Conservation (phyloP, 2,113 vertebrate species). For the Microtus pennsylvanicus region DNA sequence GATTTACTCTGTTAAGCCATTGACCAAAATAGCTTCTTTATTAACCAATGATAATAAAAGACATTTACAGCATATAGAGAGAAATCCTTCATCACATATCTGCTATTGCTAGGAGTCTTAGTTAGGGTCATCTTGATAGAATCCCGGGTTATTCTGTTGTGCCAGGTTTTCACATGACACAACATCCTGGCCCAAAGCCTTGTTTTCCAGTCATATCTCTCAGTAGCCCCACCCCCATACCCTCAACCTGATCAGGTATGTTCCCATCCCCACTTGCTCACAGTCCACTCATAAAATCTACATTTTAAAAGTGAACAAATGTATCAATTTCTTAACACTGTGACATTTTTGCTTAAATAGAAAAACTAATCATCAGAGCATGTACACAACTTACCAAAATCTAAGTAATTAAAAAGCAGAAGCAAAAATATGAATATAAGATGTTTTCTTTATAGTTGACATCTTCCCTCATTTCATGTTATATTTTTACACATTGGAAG, state of each 20-base stretch:
- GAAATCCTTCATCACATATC: neutral
- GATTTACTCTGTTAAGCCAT: no score
- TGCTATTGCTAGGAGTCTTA: neutral
- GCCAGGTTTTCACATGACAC: neutral
- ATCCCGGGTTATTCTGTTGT: neutral
- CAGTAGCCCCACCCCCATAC: no score
- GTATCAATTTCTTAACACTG: neutral
- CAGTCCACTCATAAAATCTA: neutral
- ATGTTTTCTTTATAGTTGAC: neutral
- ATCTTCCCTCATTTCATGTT: neutral
- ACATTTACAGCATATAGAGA: no score
- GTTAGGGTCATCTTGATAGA: neutral
- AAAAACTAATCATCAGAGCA: neutral
- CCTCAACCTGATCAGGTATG: neutral
- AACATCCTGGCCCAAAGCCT: neutral
- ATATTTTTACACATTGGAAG: constrained; percentile 22
- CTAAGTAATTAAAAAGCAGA: neutral
- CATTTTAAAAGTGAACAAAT: neutral
- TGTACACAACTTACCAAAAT: neutral
- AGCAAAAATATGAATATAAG: neutral
- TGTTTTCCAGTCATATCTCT: neutral
- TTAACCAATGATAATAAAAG: no score
- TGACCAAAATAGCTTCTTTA: no score
- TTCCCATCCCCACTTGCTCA: neutral
- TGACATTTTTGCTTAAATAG: neutral